These are phyloP conservation scores for Falco naumanni DNA, from an alignment of 2,797 vertebrate genomes.

Conservation along the genomic window DNA sequence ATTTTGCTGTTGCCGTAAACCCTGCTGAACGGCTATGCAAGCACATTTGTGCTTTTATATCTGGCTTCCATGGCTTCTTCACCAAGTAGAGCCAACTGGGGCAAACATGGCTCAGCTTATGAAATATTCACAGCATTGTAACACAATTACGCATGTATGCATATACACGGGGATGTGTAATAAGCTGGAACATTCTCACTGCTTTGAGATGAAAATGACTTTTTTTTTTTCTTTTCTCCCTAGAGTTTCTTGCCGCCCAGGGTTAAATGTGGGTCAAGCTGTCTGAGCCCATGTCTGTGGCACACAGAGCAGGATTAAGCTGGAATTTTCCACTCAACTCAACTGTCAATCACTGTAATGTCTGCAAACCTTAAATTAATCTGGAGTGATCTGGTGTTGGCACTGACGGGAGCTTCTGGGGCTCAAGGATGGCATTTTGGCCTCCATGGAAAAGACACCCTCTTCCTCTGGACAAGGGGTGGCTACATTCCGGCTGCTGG, in stretches of 20 bases:
- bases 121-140: background rate
- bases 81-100: background rate
- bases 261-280: constrained; percentile 66
- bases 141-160: background rate
- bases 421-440: constrained; percentile 23
- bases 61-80: background rate
- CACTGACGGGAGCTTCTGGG: background rate
- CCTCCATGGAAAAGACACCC: background rate
- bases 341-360: constrained; percentile 43
- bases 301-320: constrained; percentile 46
- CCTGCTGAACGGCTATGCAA: background rate
- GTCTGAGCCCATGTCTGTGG: constrained; percentile 60
- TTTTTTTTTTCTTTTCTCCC: background rate
- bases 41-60: background rate
- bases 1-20: background rate
- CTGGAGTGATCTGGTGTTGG: constrained; percentile 39
- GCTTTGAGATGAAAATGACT: background rate
- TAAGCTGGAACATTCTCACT: background rate
- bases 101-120: background rate
- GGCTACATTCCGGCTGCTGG: background rate
- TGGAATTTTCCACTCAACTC: constrained; percentile 65
- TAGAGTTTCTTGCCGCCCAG: constrained; percentile 14
- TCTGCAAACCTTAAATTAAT: constrained; percentile 67
- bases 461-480: background rate
- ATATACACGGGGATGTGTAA: background rate